Conservation (phyloP, 64 coral and sea anemone species). For the Exaiptasia diaphana region DNA sequence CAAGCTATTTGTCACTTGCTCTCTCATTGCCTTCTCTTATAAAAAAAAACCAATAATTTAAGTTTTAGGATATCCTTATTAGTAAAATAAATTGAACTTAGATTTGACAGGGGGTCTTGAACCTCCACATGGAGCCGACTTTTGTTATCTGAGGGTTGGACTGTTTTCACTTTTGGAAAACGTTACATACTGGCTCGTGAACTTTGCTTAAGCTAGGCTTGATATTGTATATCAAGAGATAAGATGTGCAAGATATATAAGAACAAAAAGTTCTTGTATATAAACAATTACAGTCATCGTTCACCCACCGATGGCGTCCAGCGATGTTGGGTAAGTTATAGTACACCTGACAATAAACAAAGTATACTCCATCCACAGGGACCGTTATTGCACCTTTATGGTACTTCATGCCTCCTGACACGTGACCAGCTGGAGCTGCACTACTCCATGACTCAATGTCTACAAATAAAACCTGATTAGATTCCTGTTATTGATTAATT, state of each 20-base stretch:
- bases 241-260: neutral
- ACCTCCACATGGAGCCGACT: neutral
- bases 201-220: neutral
- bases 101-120: neutral
- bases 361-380: conserved; percentile 37
- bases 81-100: neutral
- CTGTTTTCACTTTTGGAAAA: too few species aligned
- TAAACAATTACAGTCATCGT: neutral
- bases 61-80: conserved; percentile 10
- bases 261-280: neutral
- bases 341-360: conserved; percentile 45
- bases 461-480: too few species aligned
- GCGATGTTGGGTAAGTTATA: neutral
- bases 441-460: conserved; percentile 35
- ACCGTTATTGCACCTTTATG: conserved; percentile 18
- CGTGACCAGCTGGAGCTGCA: conserved; percentile 18
- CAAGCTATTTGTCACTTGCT: too few species aligned
- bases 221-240: neutral
- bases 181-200: neutral
- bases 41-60: too few species aligned
- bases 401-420: conserved; percentile 33
- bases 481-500: too few species aligned
- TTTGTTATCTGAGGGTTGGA: neutral
- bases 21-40: too few species aligned
- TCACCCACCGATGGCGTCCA: neutral